Evolutionary conservation across 2,797 vertebrate species (phyloP).

Genomic region (Myotis vivesi): DNA sequence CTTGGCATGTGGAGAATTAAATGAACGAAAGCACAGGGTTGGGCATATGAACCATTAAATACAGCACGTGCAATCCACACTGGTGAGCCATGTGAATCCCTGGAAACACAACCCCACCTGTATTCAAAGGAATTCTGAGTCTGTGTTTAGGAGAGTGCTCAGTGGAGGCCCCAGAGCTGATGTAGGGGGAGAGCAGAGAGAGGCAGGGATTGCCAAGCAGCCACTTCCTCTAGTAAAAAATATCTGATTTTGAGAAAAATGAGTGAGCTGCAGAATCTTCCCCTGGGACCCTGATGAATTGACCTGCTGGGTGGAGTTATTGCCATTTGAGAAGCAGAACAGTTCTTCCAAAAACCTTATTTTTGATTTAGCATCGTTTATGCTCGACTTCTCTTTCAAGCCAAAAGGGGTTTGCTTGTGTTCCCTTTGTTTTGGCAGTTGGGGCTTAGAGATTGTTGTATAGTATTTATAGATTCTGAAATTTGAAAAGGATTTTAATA

Average conservation of each 20-base stretch:
- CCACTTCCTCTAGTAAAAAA: neutral
- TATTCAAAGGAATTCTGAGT: neutral
- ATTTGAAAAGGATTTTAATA: constrained; percentile 46
- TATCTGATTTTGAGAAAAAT: neutral
- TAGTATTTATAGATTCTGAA: constrained; percentile 17
- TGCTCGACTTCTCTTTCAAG: neutral
- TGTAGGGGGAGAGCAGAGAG: neutral
- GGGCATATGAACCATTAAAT: neutral
- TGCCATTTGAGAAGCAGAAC: neutral
- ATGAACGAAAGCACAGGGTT: neutral
- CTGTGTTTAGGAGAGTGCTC: neutral
- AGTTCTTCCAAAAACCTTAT: constrained; percentile 5
- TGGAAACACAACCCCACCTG: neutral
- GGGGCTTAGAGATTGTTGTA: neutral
- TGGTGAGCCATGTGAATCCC: neutral
- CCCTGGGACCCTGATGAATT: neutral
- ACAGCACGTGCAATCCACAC: neutral
- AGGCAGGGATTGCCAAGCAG: neutral
- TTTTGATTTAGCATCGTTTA: constrained; percentile 23
- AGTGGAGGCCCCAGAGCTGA: neutral
- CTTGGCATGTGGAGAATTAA: neutral
- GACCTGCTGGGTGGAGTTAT: neutral
- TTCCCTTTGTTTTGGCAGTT: constrained; percentile 31
- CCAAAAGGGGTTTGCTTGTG: neutral
- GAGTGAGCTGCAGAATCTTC: neutral